Base-by-base conservation (phyloP, 2,888 invertebrate genomes). In the Thera obeliscata region DNA sequence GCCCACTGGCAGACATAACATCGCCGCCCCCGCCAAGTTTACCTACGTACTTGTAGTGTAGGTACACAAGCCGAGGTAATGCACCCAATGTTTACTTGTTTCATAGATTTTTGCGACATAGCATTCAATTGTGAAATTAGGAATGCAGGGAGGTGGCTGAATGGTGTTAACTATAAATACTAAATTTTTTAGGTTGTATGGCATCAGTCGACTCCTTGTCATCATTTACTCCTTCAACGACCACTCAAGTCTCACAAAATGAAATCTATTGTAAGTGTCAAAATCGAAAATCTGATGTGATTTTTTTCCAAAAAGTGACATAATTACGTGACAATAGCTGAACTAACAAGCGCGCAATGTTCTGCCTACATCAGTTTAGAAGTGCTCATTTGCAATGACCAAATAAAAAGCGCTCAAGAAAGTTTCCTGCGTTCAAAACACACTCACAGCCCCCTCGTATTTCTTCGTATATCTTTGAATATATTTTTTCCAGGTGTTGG, bases 81-180 rank as follows among this genome's bases (percentile, higher is more conserved):
- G 91, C 86, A 88, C 82, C 81, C 81, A 85, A 82, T 93, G 88
- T 93, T 93, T 92, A 89, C 92, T 86, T 89, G 91, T 91, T 90
- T 91, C 90, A 91, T 91, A 85, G 84, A 90, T 87, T 91, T 78
- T 91, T 88, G 86, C 89, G 89, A 88, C 89, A 89, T 83, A 84
- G 81, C 84, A 83, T 84, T 83, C 84, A 78, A 86, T 89, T 90
- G 87, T 85, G 90, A 87, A 89, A 91, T 82, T 81, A 85, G 83
- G 80, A 87, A 78, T 81, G 82, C 76, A 81, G 82, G 86, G 91
- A 87, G 90, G 90, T 89, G 90, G 91, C 72, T 78, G 78, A 80
- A 78, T 82, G 77, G 79, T 82, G 79, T 78, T 81, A 81, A 84
- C 82, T 93, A 93, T 93, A 93, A 90, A 93, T 89, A 90, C 85